Percentiles rank a stretch among this genome's conserved stretches.
Conservation (phyloP, 1,140 invertebrate species). For the Chymomyza costata region DNA sequence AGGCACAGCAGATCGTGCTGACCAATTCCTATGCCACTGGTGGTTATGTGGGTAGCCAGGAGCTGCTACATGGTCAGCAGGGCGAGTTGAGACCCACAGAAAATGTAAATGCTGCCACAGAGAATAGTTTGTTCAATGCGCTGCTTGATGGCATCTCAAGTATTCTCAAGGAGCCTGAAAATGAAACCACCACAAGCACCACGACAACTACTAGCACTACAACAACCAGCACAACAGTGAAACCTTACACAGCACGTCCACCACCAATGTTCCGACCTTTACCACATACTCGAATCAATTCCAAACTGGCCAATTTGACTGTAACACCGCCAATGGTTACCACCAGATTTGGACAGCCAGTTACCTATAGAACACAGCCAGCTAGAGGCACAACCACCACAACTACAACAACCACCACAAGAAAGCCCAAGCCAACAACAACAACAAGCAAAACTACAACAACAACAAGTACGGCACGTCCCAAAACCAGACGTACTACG, state of each 20-base stretch:
- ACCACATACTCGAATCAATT: conserved; percentile 59
- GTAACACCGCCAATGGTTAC: conserved; percentile 57
- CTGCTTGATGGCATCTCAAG: conserved; percentile 48
- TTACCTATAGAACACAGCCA: conserved; percentile 35
- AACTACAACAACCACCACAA: conserved; percentile 11
- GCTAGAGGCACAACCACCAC: conserved; percentile 13
- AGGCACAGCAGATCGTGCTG: conserved; percentile 44
- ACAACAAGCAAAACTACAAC: conserved; percentile 9
- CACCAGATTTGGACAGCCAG: conserved; percentile 50
- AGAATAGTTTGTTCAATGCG: conserved; percentile 33
- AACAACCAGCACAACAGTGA: conserved; percentile 20
- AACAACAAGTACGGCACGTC: not conserved
- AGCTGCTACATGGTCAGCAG: not conserved
- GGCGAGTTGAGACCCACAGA: conserved; percentile 1
- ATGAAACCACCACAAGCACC: conserved; percentile 18
- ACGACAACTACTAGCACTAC: conserved; percentile 27
- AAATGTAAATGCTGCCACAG: not conserved
- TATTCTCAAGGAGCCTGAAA: conserved; percentile 33
- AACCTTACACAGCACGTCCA: conserved; percentile 15
- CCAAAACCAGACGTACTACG: not conserved
- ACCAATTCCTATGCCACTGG: conserved; percentile 28
- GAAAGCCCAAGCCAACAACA: conserved; percentile 3
- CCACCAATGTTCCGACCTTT: conserved; percentile 63
- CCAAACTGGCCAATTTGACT: conserved; percentile 63
- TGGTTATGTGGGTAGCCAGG: not conserved